Percentiles rank a stretch among this genome's conserved stretches.
Evolutionary conservation across 1,140 invertebrate genomes (phyloP).

Genomic region (Campoletis sonorensis): DNA sequence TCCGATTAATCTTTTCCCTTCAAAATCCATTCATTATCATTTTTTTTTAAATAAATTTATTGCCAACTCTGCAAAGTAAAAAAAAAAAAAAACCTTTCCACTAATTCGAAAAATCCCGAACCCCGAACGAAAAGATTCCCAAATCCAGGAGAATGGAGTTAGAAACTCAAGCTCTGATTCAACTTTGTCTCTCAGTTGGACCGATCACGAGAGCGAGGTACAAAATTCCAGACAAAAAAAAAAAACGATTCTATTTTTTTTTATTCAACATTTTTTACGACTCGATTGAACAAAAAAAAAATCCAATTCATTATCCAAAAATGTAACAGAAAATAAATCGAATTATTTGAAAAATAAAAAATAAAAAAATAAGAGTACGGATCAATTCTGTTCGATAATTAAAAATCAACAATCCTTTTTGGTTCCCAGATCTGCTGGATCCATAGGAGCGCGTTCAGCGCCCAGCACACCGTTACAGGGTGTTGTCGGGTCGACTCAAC

Average conservation of each 20-base stretch:
- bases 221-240: not conserved
- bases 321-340: not conserved
- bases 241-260: not conserved
- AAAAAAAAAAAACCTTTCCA: too few relatives aligned
- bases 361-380: too few relatives aligned
- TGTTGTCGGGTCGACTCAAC: slow-evolving; percentile 62
- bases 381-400: too few relatives aligned
- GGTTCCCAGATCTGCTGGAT: slow-evolving; percentile 71
- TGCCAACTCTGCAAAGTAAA: not conserved
- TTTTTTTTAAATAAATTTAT: not conserved
- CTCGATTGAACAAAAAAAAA: too few relatives aligned
- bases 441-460: slow-evolving; percentile 72
- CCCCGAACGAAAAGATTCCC: too few relatives aligned
- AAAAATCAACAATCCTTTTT: not conserved
- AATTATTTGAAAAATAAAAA: not conserved
- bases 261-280: not conserved
- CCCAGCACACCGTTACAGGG: slow-evolving; percentile 71
- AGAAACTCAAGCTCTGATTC: slow-evolving; percentile 67
- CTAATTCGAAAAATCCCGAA: not conserved
- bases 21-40: not conserved
- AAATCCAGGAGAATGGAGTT: slow-evolving; percentile 62
- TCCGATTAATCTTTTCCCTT: not conserved
- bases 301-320: not conserved
- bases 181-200: slow-evolving; percentile 64
- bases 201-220: slow-evolving; percentile 67